Base-by-base conservation (phyloP, 2,113 vertebrate genomes). In the Hippocampus mohnikei region DNA sequence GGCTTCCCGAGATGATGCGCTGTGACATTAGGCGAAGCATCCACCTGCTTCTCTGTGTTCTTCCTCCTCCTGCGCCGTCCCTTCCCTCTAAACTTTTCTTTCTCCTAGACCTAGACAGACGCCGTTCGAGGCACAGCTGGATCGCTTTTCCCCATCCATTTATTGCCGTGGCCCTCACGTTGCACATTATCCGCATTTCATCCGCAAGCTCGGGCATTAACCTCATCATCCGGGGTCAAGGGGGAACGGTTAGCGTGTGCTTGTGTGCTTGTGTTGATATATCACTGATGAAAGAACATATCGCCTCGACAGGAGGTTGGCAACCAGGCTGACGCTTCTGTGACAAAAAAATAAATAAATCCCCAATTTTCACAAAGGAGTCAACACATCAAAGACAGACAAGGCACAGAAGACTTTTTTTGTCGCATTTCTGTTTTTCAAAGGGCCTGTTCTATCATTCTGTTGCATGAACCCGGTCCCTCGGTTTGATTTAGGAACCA, bases 121-220 rank as follows among this genome's bases (percentile, higher is more conserved):
- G 87, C 85, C 81, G 79, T 79, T 85, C 78, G 58, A 62, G 81
- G 82, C 85, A 79, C 87, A 88, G 88, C 85, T 90, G 88, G 88
- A 89, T 75, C 8, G 66, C 67, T 66, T 82, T 84, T 84, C 78
- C 78, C 85, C 79, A 87, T 90, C 84, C 84, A 83, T 89, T 83
- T 86, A 84, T 29, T 69, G 69, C 73, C 69, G 76, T 75, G 62
- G 61, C 61, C 75, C 73, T 85, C 73, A 21, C 69, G 40, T 69
- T 76, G 69, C 75, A 81, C 77, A 68, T 78, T 16, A 81, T 65
- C 69, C 62, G 72, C 73, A 66, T 83, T 67, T 71, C 71, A 81
- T 84, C 73, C 80, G 69, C 65, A 66, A 81, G 33, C 72, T 3
- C 46, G 73, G 63, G 55, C 67, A 70, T 75, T 66, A 81, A 83